Percentiles rank a stretch among this genome's conserved stretches.
Evolutionary conservation across 2,797 vertebrate genomes (phyloP).

Genomic region (Neoniphon sammara): DNA sequence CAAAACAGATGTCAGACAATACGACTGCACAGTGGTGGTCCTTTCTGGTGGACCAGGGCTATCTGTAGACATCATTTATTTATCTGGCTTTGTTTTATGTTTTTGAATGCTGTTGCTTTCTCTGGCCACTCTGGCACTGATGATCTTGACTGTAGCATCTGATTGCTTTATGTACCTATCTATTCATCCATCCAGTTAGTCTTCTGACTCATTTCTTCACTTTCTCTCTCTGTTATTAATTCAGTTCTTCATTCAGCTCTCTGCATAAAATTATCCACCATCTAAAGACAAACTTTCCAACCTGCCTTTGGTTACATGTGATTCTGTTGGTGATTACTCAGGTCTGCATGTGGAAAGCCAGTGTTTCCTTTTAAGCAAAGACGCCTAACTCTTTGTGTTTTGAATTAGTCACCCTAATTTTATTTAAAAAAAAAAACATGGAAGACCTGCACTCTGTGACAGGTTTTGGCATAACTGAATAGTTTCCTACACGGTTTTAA

Average conservation of each 20-base stretch:
- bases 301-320: slow-evolving; percentile 26
- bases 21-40: slow-evolving; percentile 67
- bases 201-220: not conserved
- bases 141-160: slow-evolving; percentile 5
- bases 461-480: slow-evolving; percentile 27
- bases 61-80: slow-evolving; percentile 68
- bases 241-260: slow-evolving; percentile 15
- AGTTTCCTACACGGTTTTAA: slow-evolving; percentile 22
- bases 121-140: slow-evolving; percentile 28
- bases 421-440: slow-evolving; percentile 37
- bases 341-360: slow-evolving; percentile 31
- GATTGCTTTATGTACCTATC: slow-evolving; percentile 16
- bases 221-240: slow-evolving; percentile 25
- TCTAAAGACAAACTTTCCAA: slow-evolving; percentile 17
- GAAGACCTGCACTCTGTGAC: slow-evolving; percentile 19
- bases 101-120: slow-evolving; percentile 53
- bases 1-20: slow-evolving; percentile 81
- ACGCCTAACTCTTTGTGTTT: slow-evolving; percentile 46
- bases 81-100: slow-evolving; percentile 55
- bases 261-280: slow-evolving; percentile 18
- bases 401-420: slow-evolving; percentile 49
- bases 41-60: slow-evolving; percentile 51
- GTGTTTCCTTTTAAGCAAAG: slow-evolving; percentile 38
- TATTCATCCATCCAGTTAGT: not conserved
- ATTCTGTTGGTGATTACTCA: slow-evolving; percentile 54